Evolutionary conservation across 2,888 invertebrate species (phyloP).

Genomic region (Cephus nigrinus): DNA sequence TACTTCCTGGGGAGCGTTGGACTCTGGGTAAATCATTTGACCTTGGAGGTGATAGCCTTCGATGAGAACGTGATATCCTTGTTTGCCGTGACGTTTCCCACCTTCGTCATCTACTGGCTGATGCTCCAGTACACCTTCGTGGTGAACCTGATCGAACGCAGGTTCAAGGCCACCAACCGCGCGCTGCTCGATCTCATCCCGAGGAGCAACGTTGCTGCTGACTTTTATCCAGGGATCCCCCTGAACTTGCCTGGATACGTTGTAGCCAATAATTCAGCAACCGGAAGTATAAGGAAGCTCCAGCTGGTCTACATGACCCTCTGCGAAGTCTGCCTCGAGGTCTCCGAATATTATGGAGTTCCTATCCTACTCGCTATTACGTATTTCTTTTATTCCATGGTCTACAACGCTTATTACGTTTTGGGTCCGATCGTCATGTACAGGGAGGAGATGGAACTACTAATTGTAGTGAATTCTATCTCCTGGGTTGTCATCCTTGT

Average conservation of each 20-base stretch:
- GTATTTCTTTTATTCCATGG: constrained; percentile 17
- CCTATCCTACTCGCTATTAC: constrained; percentile 22
- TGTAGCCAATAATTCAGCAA: not conserved
- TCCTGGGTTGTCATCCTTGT: constrained; percentile 13
- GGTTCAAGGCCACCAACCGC: constrained; percentile 29
- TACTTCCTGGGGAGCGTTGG: not conserved
- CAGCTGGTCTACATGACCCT: constrained; percentile 24
- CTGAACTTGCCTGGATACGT: not conserved
- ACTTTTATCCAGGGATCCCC: not conserved
- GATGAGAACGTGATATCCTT: not conserved
- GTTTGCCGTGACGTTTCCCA: constrained; percentile 18
- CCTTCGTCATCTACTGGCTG: constrained; percentile 19
- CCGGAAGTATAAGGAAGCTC: not conserved
- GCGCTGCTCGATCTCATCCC: constrained; percentile 4
- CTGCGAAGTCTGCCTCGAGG: constrained; percentile 26
- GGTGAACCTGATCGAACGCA: constrained; percentile 15
- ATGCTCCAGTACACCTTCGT: constrained; percentile 32
- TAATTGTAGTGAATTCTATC: not conserved
- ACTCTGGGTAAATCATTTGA: not conserved
- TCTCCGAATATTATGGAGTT: constrained; percentile 34
- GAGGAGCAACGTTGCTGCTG: not conserved
- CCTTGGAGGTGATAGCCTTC: constrained; percentile 7
- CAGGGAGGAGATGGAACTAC: not conserved
- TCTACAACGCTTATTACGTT: constrained; percentile 29
- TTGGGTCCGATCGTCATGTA: constrained; percentile 11